These are phyloP conservation scores for Aphelenchoides besseyi DNA, from an alignment of 1,140 invertebrate species.

Conservation along the genomic window DNA sequence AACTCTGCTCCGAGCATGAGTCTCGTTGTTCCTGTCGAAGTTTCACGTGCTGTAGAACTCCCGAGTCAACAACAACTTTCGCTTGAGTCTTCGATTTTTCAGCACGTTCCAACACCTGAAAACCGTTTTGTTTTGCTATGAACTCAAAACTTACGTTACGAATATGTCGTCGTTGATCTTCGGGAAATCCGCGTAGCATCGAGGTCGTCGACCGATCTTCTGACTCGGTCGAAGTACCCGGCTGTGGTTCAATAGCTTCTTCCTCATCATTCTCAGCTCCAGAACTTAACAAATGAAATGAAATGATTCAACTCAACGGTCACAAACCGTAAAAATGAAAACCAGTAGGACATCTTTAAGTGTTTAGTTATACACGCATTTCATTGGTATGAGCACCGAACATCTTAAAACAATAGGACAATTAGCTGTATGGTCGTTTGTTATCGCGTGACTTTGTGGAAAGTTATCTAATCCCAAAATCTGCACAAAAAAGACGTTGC, in stretches of 20 bases:
- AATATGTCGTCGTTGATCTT: constrained; percentile 22
- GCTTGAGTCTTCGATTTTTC: constrained; percentile 28
- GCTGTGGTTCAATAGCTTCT: neutral
- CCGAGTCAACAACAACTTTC: constrained; percentile 18
- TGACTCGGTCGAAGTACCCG: neutral
- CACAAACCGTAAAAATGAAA: constrained; percentile 12
- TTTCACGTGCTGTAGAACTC: constrained; percentile 12
- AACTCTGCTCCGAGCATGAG: neutral
- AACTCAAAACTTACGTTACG: constrained; percentile 15
- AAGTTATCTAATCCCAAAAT: too few species aligned
- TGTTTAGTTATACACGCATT: neutral
- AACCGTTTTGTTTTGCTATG: neutral
- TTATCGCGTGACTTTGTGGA: too few species aligned
- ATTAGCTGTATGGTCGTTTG: too few species aligned
- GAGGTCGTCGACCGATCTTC: constrained; percentile 18
- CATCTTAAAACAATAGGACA: too few species aligned
- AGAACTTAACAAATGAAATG: neutral
- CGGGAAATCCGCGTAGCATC: constrained; percentile 5
- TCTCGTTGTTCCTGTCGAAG: neutral
- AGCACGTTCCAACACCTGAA: constrained; percentile 25
- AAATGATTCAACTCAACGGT: neutral
- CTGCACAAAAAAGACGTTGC: too few species aligned
- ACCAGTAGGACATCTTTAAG: constrained; percentile 13
- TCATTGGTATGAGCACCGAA: too few species aligned
- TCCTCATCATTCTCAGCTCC: constrained; percentile 19